phyloP scores from a whole-genome alignment of 2,888 invertebrate species.

The Morpho helenor region DNA sequence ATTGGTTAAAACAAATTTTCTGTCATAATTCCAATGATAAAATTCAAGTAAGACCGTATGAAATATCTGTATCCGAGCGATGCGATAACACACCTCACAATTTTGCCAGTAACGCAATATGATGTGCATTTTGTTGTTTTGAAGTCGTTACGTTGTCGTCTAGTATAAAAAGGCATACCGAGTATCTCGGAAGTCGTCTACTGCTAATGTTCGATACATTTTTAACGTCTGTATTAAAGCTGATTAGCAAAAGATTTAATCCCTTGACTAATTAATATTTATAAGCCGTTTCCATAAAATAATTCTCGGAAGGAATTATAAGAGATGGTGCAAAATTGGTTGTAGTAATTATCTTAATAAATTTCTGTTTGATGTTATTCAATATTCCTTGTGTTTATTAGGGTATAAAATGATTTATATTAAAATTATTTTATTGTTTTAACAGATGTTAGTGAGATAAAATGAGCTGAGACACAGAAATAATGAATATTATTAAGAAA shows the following conservation, averaged over 20 bases:
- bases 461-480: too few relatives aligned
- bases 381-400: too few relatives aligned
- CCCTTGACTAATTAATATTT: neutral
- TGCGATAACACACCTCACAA: conserved; percentile 68
- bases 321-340: too few relatives aligned
- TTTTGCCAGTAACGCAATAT: conserved; percentile 66
- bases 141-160: conserved; percentile 2
- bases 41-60: conserved; percentile 45
- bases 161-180: neutral
- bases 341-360: too few relatives aligned
- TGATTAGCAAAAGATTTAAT: conserved; percentile 29
- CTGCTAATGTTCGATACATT: conserved; percentile 39
- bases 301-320: too few relatives aligned
- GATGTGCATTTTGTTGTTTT: conserved; percentile 20
- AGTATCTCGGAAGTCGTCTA: conserved; percentile 30
- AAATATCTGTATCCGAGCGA: conserved; percentile 49
- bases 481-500: too few relatives aligned
- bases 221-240: conserved; percentile 36
- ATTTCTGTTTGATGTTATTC: too few relatives aligned
- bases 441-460: too few relatives aligned
- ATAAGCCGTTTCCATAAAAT: neutral
- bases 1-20: neutral
- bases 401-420: too few relatives aligned
- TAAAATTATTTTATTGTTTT: too few relatives aligned
- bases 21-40: conserved; percentile 28